Evolutionary conservation across 2,888 invertebrate genomes (phyloP).

Genomic region (Strigamia crassipes): DNA sequence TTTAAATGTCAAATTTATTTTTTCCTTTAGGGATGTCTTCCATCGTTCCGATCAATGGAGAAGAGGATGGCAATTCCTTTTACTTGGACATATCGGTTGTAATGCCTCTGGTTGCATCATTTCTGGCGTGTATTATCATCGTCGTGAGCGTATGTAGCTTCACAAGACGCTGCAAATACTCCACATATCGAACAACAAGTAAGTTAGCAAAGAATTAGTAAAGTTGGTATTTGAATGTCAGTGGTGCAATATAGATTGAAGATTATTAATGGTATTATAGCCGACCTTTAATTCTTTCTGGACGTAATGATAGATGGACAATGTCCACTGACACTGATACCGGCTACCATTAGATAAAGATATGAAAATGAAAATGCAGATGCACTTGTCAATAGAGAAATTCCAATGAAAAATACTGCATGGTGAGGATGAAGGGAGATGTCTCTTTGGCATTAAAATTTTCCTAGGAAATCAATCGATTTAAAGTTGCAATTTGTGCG

Average conservation of each 20-base stretch:
- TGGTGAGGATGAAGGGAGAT: not conserved
- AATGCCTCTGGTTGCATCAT: constrained; percentile 23
- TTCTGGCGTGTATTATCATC: constrained; percentile 36
- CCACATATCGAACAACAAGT: constrained; percentile 35
- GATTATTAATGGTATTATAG: not conserved
- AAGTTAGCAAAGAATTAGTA: not conserved
- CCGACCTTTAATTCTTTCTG: not conserved
- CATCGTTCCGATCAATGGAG: constrained; percentile 15
- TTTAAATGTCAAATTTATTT: constrained; percentile 1
- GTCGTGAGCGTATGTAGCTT: constrained; percentile 24
- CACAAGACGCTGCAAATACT: constrained; percentile 7
- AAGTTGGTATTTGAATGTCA: not conserved
- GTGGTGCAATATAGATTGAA: not conserved
- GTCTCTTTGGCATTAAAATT: not conserved
- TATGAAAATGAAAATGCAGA: not conserved
- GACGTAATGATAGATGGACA: not conserved
- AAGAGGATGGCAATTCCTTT: not conserved
- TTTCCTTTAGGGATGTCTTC: constrained; percentile 20
- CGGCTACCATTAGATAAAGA: not conserved
- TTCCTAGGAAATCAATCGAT: not conserved
- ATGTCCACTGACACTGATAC: not conserved
- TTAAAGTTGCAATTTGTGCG: too few species aligned
- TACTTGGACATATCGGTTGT: constrained; percentile 18
- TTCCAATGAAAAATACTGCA: not conserved
- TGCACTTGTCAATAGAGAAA: not conserved